These are phyloP conservation scores for Tragelaphus buxtoni DNA, from an alignment of 2,113 vertebrate genomes.

Conservation along the genomic window DNA sequence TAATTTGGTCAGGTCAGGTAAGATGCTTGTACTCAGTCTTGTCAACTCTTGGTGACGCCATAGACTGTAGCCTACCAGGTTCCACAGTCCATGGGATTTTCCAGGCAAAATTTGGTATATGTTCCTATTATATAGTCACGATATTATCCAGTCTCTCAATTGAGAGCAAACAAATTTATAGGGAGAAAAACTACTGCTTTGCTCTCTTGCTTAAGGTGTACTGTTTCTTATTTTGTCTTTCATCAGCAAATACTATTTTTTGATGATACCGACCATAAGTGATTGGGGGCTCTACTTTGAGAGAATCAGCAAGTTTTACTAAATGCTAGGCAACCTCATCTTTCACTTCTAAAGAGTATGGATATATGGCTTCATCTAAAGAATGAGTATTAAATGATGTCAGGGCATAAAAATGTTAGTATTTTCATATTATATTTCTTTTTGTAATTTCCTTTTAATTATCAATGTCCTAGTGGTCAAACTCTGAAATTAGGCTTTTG, in stretches of 20 bases:
- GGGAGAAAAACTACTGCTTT: not conserved
- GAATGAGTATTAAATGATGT: conserved; percentile 1
- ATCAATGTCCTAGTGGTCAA: not conserved
- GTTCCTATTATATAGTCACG: conserved; percentile 48
- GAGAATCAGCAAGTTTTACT: not conserved
- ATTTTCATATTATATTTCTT: not conserved
- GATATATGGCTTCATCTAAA: not conserved
- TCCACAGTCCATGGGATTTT: not conserved
- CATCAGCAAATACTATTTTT: not conserved
- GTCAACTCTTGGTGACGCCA: not conserved
- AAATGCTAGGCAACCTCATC: not conserved
- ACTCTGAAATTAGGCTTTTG: not conserved
- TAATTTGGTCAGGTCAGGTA: not conserved
- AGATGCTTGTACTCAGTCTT: not conserved
- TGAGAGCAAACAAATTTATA: conserved; percentile 34
- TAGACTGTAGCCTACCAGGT: not conserved
- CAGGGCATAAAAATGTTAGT: not conserved
- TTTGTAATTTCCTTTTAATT: not conserved
- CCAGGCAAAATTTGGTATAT: not conserved
- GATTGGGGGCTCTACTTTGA: not conserved
- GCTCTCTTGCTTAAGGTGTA: not conserved
- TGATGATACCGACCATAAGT: not conserved
- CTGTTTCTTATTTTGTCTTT: not conserved
- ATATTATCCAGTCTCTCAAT: conserved; percentile 24
- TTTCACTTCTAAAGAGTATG: not conserved